Percentiles rank a stretch among this genome's conserved stretches.
Evolutionary conservation across 2,113 vertebrate species (phyloP).

Genomic region (Sitta europaea): DNA sequence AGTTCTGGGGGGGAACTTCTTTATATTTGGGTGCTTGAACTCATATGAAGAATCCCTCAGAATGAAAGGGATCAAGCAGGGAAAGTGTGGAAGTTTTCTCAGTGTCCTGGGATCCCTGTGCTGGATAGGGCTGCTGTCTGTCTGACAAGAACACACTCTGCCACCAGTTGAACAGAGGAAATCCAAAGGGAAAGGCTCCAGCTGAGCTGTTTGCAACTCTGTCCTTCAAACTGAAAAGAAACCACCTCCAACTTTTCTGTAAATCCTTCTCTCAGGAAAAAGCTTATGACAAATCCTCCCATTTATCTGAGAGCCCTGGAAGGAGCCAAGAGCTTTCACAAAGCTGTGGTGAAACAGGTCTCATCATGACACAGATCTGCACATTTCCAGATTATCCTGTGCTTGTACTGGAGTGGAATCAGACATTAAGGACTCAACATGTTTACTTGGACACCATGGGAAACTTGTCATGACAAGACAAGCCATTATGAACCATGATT

Average conservation of each 20-base stretch:
- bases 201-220: slow-evolving; percentile 8
- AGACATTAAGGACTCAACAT: not conserved
- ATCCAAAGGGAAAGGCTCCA: not conserved
- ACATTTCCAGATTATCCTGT: not conserved
- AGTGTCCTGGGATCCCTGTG: not conserved
- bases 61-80: not conserved
- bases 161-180: not conserved
- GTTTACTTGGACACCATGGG: slow-evolving; percentile 10
- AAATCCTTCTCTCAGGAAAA: slow-evolving; percentile 5
- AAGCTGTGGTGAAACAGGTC: not conserved
- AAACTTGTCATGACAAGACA: slow-evolving; percentile 53
- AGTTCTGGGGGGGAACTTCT: not conserved
- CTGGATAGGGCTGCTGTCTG: not conserved
- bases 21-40: not conserved
- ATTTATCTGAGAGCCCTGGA: not conserved
- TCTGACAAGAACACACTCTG: not conserved
- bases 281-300: not conserved
- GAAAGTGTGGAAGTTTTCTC: not conserved
- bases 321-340: not conserved
- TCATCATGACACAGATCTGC: not conserved
- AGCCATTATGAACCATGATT: slow-evolving; percentile 10
- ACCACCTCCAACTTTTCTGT: not conserved
- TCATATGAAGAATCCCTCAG: not conserved
- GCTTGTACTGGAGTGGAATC: not conserved
- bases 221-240: not conserved